Evolutionary conservation across 23 tunicate species (phyloP), one percentile per base, ranked within the genome.

Genomic region (Botrylloides violaceus): DNA sequence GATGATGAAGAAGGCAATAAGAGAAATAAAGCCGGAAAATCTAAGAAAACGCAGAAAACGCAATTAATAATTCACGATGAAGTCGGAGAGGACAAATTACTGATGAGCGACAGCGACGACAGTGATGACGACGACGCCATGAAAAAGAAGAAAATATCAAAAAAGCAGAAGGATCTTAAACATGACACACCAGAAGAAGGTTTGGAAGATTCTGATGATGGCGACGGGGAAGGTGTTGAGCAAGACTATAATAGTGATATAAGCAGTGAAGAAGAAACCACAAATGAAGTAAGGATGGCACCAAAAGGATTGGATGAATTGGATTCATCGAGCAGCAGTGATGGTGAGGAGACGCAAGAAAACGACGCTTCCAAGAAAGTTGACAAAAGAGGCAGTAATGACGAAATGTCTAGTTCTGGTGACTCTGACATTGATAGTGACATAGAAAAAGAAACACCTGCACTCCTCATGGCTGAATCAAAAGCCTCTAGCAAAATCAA

Each of bases 161-260:
- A 65, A 43, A 49, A 49, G 53, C 59, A 63, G 24, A 62, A 80
- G 25, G 70, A 78, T 7, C 77, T 68, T 5, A 55, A 71, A 24
- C 76, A 79, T 3, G 84, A 91, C 9, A 79, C 80, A 29, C 62
- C 64, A 53, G 75, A 70, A 15, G 98, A 84, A 68, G 98, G 83
- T 6, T 3, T 81, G 53, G 98, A 92, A 57, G 98, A 92, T 36
- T 92, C 98, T 1, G 98, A 92, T 77, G 98, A 92, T 65, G 98
- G 98, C 27, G 98, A 92, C 33, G 81, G 79, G 33, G 98, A 92
- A 76, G 98, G 98, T 38, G 49, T 70, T 32, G 98, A 92, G 71
- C 64, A 86, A 30, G 83, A 66, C 6, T 92, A 92, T 50, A 87
- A 84, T 6, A 84, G 92, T 66, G 98, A 92, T 53, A 65, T 84